A percentile compares a stretch with the other conserved stretches of the same genome.
Conservation (phyloP, 2,797 vertebrate genomes). For the Lophotriccus pileatus region DNA sequence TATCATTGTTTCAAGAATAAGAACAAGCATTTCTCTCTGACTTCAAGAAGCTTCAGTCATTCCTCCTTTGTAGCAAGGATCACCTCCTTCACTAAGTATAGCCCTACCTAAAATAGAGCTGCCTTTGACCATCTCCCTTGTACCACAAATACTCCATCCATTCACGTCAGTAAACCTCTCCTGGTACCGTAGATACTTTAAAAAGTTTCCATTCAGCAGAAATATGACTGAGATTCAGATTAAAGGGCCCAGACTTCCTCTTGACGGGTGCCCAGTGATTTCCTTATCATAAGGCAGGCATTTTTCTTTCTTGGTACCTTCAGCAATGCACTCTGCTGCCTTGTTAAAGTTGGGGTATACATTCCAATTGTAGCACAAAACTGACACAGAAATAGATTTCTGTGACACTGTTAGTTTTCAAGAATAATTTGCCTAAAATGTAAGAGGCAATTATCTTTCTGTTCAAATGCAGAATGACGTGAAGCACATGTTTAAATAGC, state of each 20-base stretch:
- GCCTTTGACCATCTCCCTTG: neutral
- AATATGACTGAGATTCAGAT: neutral
- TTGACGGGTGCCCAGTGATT: neutral
- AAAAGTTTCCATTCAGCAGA: neutral
- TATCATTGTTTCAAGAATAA: neutral
- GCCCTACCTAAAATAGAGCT: neutral
- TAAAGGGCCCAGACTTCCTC: neutral
- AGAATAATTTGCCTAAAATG: neutral
- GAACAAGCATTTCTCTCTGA: neutral
- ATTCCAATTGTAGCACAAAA: neutral
- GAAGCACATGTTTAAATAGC: neutral
- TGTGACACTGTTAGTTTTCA: neutral
- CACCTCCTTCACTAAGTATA: neutral
- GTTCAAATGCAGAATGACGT: neutral
- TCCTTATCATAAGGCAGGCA: neutral
- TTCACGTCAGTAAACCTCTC: neutral
- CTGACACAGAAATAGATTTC: neutral
- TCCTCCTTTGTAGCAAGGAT: neutral
- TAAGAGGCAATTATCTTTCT: neutral
- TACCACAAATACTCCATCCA: neutral
- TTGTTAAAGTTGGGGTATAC: neutral
- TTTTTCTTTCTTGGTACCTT: neutral
- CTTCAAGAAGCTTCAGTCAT: neutral
- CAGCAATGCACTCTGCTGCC: neutral
- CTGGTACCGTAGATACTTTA: neutral